Evolutionary conservation across 2,888 invertebrate species (phyloP).

Genomic region (Abrostola triplasia): DNA sequence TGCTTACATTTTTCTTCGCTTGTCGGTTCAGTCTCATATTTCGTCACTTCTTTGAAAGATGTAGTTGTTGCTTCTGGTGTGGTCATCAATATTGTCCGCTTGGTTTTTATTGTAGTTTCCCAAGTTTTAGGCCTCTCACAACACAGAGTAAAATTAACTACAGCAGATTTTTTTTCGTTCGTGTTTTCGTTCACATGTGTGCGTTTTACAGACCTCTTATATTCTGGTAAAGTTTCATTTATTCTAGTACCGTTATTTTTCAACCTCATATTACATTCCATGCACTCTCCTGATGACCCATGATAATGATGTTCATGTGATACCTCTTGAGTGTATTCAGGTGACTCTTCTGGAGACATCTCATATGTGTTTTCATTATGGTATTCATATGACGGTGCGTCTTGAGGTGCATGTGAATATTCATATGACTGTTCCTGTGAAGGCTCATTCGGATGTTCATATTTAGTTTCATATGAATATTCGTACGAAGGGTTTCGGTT

Average conservation of each 20-base stretch:
- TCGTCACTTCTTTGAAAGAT: not conserved
- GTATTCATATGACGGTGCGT: not conserved
- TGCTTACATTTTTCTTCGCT: conserved; percentile 26
- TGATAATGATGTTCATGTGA: not conserved
- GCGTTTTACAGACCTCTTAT: not conserved
- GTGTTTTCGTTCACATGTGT: not conserved
- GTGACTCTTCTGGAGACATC: not conserved
- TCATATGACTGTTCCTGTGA: not conserved
- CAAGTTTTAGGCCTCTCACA: conserved; percentile 44
- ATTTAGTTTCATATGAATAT: not conserved
- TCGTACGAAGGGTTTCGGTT: not conserved
- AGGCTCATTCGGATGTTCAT: not conserved
- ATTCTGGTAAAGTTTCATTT: not conserved
- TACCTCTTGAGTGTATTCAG: not conserved
- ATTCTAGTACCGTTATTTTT: not conserved
- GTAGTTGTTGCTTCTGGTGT: not conserved
- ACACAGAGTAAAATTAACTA: conserved; percentile 10
- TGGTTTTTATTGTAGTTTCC: conserved; percentile 22
- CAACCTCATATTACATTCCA: conserved; percentile 3
- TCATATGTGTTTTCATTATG: not conserved
- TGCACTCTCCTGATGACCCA: not conserved
- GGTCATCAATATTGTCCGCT: not conserved
- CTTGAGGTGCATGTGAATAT: not conserved
- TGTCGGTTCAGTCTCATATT: not conserved
- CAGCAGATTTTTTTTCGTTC: conserved; percentile 7